These are phyloP conservation scores for Chymomyza caudatula DNA, from an alignment of 2,888 invertebrate genomes.

Conservation along the genomic window DNA sequence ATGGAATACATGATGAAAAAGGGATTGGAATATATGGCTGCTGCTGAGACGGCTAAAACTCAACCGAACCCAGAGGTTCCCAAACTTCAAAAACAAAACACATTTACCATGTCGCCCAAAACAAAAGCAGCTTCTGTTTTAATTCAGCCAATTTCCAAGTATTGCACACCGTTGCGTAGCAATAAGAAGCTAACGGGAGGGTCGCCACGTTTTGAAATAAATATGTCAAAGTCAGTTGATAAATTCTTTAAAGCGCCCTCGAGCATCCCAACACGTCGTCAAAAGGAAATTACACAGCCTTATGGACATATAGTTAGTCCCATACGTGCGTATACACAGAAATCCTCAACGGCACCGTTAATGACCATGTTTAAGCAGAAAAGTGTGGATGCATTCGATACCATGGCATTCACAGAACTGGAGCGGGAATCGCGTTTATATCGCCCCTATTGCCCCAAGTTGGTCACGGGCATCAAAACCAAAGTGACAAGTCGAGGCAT, in stretches of 20 bases:
- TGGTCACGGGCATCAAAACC: not conserved
- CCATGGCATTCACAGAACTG: conserved; percentile 59
- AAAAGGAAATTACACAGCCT: conserved; percentile 46
- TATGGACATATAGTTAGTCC: conserved; percentile 77
- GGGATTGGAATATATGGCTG: conserved; percentile 73
- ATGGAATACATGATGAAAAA: conserved; percentile 77
- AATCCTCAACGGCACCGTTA: conserved; percentile 75
- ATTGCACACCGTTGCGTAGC: conserved; percentile 9
- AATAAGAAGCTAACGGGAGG: conserved; percentile 11
- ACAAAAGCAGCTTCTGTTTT: not conserved
- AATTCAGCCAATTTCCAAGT: not conserved
- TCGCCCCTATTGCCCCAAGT: conserved; percentile 15
- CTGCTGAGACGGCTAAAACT: conserved; percentile 13
- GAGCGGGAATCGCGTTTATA: conserved; percentile 66
- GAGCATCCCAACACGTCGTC: conserved; percentile 34
- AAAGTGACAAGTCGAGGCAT: conserved; percentile 7
- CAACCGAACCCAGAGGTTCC: not conserved
- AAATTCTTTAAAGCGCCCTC: conserved; percentile 61
- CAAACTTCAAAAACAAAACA: conserved; percentile 42
- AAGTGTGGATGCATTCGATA: conserved; percentile 41
- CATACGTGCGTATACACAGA: conserved; percentile 77
- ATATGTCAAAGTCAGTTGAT: conserved; percentile 33
- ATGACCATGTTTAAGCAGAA: conserved; percentile 68
- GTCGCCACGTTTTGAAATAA: conserved; percentile 31
- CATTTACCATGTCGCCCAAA: conserved; percentile 49